These are phyloP conservation scores for Oedothorax gibbosus DNA, from an alignment of 1,140 invertebrate species.

Conservation along the genomic window DNA sequence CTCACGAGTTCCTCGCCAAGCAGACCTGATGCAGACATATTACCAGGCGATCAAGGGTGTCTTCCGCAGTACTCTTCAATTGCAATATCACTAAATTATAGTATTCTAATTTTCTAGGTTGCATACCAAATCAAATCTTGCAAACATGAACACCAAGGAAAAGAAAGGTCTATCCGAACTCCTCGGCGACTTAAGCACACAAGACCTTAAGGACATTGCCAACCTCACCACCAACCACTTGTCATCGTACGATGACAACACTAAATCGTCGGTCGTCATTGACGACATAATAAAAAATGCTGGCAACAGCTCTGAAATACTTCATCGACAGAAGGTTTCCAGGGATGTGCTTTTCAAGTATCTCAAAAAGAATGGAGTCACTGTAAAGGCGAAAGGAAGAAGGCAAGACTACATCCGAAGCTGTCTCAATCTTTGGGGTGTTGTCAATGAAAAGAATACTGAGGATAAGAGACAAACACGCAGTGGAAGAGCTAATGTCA, in stretches of 20 bases:
- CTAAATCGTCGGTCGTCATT: conserved; percentile 13
- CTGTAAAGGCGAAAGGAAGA: conserved; percentile 14
- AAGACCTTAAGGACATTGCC: conserved; percentile 23
- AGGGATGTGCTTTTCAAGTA: conserved; percentile 35
- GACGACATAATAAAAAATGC: conserved; percentile 29
- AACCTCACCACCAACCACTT: conserved; percentile 28
- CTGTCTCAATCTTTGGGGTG: conserved; percentile 10
- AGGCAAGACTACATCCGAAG: conserved; percentile 30
- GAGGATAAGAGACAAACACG: neutral
- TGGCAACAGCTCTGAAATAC: conserved; percentile 24
- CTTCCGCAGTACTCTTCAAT: too few species aligned
- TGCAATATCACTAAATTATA: too few species aligned
- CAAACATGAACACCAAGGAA: conserved; percentile 22
- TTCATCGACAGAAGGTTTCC: conserved; percentile 32
- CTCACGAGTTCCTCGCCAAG: too few species aligned
- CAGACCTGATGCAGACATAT: too few species aligned
- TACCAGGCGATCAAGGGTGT: too few species aligned
- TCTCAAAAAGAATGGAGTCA: conserved; percentile 11
- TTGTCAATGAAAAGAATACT: conserved; percentile 9
- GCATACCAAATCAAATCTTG: neutral
- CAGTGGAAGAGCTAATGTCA: neutral
- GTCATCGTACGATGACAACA: neutral
- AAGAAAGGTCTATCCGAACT: conserved; percentile 14
- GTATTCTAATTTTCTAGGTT: too few species aligned
- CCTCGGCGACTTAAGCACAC: conserved; percentile 2